Evolutionary conservation across 2,888 invertebrate genomes (phyloP).

Genomic region (Drosophila prolongata): DNA sequence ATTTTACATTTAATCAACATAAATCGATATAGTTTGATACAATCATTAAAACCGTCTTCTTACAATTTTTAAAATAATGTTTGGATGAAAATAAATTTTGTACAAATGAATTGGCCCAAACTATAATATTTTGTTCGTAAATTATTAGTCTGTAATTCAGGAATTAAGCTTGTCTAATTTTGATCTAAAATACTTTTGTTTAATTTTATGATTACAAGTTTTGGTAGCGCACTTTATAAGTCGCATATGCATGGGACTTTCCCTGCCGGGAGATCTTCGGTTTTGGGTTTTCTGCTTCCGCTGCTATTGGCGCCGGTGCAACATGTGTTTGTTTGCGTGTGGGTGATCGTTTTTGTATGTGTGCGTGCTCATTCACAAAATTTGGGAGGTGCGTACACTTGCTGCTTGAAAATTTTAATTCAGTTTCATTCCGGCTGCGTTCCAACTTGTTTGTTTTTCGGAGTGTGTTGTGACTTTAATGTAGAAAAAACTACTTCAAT

Average conservation of each 20-base stretch:
- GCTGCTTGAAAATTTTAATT: constrained; percentile 35
- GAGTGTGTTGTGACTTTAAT: background rate
- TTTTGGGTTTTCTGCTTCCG: constrained; percentile 29
- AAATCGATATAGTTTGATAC: too few species aligned
- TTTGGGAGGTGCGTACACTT: constrained; percentile 47
- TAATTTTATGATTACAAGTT: background rate
- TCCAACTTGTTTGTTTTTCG: background rate
- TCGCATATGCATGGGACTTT: constrained; percentile 46
- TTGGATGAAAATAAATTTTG: too few species aligned
- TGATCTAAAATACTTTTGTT: too few species aligned
- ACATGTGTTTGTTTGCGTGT: constrained; percentile 57
- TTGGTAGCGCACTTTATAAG: background rate
- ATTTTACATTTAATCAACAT: too few species aligned
- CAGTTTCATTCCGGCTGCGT: constrained; percentile 23
- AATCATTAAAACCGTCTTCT: too few species aligned
- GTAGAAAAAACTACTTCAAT: too few species aligned
- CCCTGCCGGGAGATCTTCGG: constrained; percentile 51
- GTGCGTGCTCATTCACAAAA: constrained; percentile 59
- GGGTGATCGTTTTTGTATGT: constrained; percentile 22
- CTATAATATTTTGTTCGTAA: background rate
- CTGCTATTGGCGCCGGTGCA: constrained; percentile 60
- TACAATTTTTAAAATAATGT: too few species aligned
- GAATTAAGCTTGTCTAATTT: too few species aligned
- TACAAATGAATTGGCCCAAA: too few species aligned
- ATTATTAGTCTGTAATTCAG: background rate